Evolutionary conservation across 2,113 vertebrate species (phyloP), one percentile per base, ranked within the genome.

Genomic region (Labeo rohita): DNA sequence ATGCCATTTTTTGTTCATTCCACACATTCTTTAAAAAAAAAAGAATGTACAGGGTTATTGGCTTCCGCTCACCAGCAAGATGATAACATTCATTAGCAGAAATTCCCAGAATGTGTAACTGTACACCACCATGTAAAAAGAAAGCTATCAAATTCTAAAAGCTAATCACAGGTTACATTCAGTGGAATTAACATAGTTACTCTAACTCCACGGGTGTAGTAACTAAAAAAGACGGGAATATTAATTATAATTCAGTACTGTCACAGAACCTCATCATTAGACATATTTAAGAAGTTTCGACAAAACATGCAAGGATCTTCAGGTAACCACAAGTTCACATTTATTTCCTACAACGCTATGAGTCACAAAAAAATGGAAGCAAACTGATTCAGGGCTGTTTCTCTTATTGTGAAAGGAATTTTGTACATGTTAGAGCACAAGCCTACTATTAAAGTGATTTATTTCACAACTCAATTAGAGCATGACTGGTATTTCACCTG

Each of bases 381-480:
- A 23, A 72, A 21, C 0, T 21, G 36, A 74, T n/a, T 74, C 45
- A 74, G 10, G 1, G 21, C 45, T 8, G 72, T 0, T 74, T 23
- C 23, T 11, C 8, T 77, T 1, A 18, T 54, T 54, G 5, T 56
- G 11, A 13, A 86, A 66, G 18, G 45, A 66, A 54, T 68, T 12
- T 68, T 8, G 21, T 56, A 56, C 75, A 70, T 66, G 73, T 66
- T 21, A 16, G 49, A 73, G 81, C 81, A 72, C 47, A 73, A 45
- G 12, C 66, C 36, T 39, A n/a, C 34, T 0, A 73, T 45, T 3
- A 83, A 43, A 84, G 43, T 66, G 59, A 81, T 18, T 49, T 61
- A 81, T 83, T 83, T 83, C 81, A 73, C 50, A 43, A 73, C 21
- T 56, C 18, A 23, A n/a, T 54, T 43, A 0, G 11, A 54, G 34